Evolutionary conservation across 1,140 invertebrate species (phyloP), one percentile per base, ranked within the genome.

Genomic region (Aphelenchoides besseyi): DNA sequence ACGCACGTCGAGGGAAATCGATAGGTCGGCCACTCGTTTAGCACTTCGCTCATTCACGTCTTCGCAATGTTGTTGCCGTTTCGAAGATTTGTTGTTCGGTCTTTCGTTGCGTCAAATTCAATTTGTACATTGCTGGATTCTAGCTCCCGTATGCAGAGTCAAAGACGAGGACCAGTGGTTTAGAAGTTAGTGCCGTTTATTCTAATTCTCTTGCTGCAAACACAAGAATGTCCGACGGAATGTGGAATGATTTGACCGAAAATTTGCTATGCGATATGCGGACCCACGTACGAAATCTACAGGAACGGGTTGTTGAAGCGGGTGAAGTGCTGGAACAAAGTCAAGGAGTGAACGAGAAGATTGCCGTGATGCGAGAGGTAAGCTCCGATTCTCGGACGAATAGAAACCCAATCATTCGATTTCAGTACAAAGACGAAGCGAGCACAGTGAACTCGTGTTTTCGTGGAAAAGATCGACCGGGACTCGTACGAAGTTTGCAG

Each of bases 381-480:
- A 9, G 69, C 1, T 18, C 3, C 9, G 9, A n/a, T 16, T 64
- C 53, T 52, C 9, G 5, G 23, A 18, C 68, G 35, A 18, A 54
- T 68, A 23, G 3, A 52, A 26, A 29, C 32, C 12, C 32, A 16
- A n/a, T 1, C 32, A 18, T 29, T 66, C 29, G 16, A 1, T 70
- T 70, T 70, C 26, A 70, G 69, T 70, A 70, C 54, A 70, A 70
- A 12, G 28, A 70, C 26, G 69, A 70, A 52, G 36, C 52, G n/a
- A 26, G 30, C 29, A 23, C n/a, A 0, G 54, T 70, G 2, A 70
- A 70, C 33, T 23, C 69, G 23, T 70, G 69, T 36, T 70, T 55
- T 55, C 28, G 69, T 52, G 18, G n/a, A 53, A 64, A 70, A 41
- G 62, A 32, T 53, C 57, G 69, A 33, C 8, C 55, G 9, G 52